Evolutionary conservation across 2,797 vertebrate genomes (phyloP), one percentile per base, ranked within the genome.

Genomic region (Gadopsis marmoratus): DNA sequence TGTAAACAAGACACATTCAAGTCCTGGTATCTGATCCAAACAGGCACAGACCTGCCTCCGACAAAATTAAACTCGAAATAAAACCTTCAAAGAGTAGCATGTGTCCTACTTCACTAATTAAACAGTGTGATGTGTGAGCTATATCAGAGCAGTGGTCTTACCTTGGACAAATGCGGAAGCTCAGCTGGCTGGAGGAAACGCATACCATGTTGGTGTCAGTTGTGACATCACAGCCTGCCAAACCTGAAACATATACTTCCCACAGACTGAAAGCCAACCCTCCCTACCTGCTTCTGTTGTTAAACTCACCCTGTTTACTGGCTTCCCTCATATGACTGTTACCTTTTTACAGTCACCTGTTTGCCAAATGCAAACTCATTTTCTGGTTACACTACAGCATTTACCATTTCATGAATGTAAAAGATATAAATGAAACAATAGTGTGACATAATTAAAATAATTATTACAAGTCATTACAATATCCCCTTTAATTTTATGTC

Each of bases 231-330:
- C 65, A 84, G 79, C 87, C 86, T 67, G 92, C 26, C 55, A 2
- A 71, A 92, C 92, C 86, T 64, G 54, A 91, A 89, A 76, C 62
- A 91, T 81, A 86, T 1, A 33, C 48, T 56, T 72, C 29, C 43
- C 58, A 66, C 29, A 53, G 23, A 71, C 9, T 35, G 19, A 66
- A 76, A 70, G 74, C 82, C 71, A 64, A 50, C 67, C 62, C 55
- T 63, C n/a, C 43, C 26, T 37, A 64, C 39, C 59, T 51, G 60
- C 69, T 77, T 78, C 43, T 23, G 29, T 63, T n/a, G 9, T 13
- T 61, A 33, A 53, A 72, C 55, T 53, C 58, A 51, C 60, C 37
- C 0, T 10, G 8, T 58, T 39, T 21, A 58, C 33, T 5, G 0
- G 11, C 39, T 12, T 66, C 23, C 41, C 37, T 56, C 21, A 1